Evolutionary conservation across 2,888 invertebrate genomes (phyloP).

Genomic region (Caenorhabditis sulstoni): DNA sequence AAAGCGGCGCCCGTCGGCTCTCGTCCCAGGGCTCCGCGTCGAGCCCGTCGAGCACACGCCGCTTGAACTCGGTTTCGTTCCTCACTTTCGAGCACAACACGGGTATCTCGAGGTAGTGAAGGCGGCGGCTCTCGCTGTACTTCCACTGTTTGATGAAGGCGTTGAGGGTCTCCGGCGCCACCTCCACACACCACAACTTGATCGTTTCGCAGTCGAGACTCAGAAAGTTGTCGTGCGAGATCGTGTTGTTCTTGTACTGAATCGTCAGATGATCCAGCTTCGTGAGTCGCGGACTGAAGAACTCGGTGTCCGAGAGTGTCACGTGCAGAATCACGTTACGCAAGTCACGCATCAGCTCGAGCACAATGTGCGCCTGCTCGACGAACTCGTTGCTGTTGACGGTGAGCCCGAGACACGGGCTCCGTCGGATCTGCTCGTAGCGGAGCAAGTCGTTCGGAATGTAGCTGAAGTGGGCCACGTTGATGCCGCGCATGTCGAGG

Average conservation of each 20-base stretch:
- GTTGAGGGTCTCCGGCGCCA: constrained; percentile 9
- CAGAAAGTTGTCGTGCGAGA: constrained; percentile 13
- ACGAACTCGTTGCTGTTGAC: constrained; percentile 24
- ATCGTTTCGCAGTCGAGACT: constrained; percentile 30
- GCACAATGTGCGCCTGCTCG: constrained; percentile 14
- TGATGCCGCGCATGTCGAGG: constrained; percentile 36
- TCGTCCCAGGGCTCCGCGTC: not conserved
- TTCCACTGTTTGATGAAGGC: constrained; percentile 29
- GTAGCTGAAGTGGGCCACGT: not conserved
- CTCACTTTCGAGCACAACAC: not conserved
- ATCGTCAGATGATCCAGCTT: constrained; percentile 21
- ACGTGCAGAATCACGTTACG: constrained; percentile 16
- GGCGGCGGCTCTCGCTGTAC: not conserved
- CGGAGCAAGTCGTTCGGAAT: not conserved
- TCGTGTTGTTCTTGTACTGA: constrained; percentile 2
- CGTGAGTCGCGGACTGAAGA: constrained; percentile 17
- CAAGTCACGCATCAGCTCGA: constrained; percentile 31
- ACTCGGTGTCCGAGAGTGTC: not conserved
- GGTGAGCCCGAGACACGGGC: constrained; percentile 4
- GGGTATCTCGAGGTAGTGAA: constrained; percentile 27
- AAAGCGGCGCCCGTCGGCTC: not conserved
- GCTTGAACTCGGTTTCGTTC: not conserved
- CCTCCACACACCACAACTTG: constrained; percentile 24
- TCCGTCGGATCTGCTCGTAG: constrained; percentile 4
- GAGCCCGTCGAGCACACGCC: not conserved